Evolutionary conservation across 2,888 invertebrate species (phyloP).

Genomic region (Scaptomyza flava): DNA sequence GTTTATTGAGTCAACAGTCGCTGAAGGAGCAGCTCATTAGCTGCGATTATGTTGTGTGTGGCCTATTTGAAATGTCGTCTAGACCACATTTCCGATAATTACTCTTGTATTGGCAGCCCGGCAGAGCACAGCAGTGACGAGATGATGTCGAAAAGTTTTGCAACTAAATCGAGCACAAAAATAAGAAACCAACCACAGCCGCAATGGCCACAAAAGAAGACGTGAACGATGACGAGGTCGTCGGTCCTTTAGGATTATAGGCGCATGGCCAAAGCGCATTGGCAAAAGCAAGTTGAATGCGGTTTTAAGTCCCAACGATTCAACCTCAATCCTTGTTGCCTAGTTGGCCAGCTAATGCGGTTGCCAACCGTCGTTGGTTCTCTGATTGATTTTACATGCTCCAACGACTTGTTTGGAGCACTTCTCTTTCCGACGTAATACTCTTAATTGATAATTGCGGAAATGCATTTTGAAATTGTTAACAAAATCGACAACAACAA

Average conservation of each 20-base stretch:
- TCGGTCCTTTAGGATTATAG: conserved; percentile 39
- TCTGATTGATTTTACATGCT: conserved; percentile 67
- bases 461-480: conserved; percentile 62
- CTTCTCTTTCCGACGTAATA: conserved; percentile 45
- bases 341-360: conserved; percentile 75
- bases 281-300: conserved; percentile 56
- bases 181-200: conserved; percentile 52
- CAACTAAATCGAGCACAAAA: conserved; percentile 69
- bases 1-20: conserved; percentile 2
- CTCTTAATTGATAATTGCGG: conserved; percentile 80
- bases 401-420: conserved; percentile 23
- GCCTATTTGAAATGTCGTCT: conserved; percentile 40
- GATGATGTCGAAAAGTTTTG: conserved; percentile 58
- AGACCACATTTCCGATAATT: conserved; percentile 79
- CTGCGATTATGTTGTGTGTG: conserved; percentile 52
- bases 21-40: conserved; percentile 66
- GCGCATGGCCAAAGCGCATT: conserved; percentile 46
- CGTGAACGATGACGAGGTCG: not conserved
- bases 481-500: conserved; percentile 43
- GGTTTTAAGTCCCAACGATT: conserved; percentile 33
- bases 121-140: conserved; percentile 7
- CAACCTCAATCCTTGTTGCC: conserved; percentile 7
- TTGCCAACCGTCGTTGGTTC: conserved; percentile 50
- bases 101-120: conserved; percentile 65
- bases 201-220: conserved; percentile 51